Evolutionary conservation across 2,888 invertebrate genomes (phyloP).

Genomic region (Drosophila affinis): DNA sequence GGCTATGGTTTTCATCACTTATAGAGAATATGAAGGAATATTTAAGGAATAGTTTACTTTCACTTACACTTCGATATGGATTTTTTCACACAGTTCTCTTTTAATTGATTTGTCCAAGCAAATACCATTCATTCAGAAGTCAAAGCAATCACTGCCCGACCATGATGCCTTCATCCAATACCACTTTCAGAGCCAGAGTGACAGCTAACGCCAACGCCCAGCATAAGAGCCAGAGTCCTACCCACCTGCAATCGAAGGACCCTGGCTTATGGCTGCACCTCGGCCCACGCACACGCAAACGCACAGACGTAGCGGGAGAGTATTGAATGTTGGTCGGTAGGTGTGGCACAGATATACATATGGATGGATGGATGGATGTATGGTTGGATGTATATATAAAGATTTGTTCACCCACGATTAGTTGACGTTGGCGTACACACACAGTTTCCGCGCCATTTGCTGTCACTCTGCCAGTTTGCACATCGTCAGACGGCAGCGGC

Average conservation of each 20-base stretch:
- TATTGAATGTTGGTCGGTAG: not conserved
- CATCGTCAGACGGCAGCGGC: slow-evolving; percentile 75
- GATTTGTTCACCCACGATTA: slow-evolving; percentile 78
- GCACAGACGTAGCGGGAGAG: slow-evolving; percentile 14
- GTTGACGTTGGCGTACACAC: slow-evolving; percentile 73
- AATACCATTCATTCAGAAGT: slow-evolving; percentile 52
- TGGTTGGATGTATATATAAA: slow-evolving; percentile 36
- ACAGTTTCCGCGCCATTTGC: slow-evolving; percentile 81
- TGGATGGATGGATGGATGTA: slow-evolving; percentile 19
- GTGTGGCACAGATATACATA: slow-evolving; percentile 10
- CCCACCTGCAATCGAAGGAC: slow-evolving; percentile 51
- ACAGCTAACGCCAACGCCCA: slow-evolving; percentile 28
- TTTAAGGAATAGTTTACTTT: not conserved
- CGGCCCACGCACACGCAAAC: slow-evolving; percentile 1
- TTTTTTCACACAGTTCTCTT: no score
- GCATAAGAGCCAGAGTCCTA: slow-evolving; percentile 10
- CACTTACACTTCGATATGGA: no score
- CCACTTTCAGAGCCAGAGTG: slow-evolving; percentile 14
- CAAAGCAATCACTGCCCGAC: slow-evolving; percentile 63
- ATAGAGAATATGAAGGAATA: not conserved
- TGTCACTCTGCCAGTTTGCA: slow-evolving; percentile 82
- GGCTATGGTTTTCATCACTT: not conserved
- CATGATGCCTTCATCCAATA: not conserved
- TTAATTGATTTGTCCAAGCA: not conserved
- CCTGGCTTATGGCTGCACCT: slow-evolving; percentile 46